Evolutionary conservation across 2,888 invertebrate species (phyloP).

Genomic region (Drosophila nr. fundita): DNA sequence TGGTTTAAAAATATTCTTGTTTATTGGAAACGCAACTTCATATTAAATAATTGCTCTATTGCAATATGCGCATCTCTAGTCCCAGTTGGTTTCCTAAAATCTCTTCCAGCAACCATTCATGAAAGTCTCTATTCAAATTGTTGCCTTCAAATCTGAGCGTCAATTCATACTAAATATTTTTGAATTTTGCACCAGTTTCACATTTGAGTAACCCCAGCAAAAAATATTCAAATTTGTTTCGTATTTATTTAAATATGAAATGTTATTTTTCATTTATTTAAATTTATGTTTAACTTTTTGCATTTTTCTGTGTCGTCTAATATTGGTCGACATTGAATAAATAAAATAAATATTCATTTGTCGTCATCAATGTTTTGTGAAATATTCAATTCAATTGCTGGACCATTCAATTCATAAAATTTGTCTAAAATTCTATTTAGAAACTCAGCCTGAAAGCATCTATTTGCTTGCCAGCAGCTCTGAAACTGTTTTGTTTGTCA

Average conservation of each 20-base stretch:
- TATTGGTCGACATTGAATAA: not conserved
- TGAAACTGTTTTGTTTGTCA: not conserved
- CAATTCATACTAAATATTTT: not conserved
- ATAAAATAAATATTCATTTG: not conserved
- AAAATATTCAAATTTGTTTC: too few relatives aligned
- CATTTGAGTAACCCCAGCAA: too few relatives aligned
- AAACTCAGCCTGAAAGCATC: not conserved
- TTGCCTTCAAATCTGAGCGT: not conserved
- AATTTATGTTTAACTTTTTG: not conserved
- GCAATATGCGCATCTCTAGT: not conserved
- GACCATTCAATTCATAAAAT: not conserved
- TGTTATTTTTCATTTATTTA: not conserved
- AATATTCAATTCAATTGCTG: not conserved
- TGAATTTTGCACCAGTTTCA: not conserved
- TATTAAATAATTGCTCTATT: not conserved
- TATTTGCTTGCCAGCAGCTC: not conserved
- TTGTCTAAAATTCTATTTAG: not conserved
- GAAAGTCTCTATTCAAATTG: not conserved
- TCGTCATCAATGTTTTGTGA: not conserved
- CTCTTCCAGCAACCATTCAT: not conserved
- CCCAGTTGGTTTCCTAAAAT: not conserved
- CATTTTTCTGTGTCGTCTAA: not conserved
- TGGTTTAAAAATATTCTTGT: not conserved
- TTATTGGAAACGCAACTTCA: not conserved
- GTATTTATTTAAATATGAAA: not conserved